A percentile compares a stretch with the other conserved stretches of the same genome.
Conservation (phyloP, 2,888 invertebrate species). For the Brenthis hecate region DNA sequence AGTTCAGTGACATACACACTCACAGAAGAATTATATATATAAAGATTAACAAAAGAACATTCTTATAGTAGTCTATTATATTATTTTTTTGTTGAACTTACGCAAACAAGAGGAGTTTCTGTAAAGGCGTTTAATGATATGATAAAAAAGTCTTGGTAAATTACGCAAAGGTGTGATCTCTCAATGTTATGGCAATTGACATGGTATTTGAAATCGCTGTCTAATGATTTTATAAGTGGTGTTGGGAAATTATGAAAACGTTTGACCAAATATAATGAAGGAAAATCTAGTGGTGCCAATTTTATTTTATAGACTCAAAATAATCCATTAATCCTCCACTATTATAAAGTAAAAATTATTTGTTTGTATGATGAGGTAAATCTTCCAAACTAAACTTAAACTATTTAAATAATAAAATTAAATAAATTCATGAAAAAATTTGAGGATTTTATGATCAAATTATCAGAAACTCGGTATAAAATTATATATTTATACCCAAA, state of each 20-base stretch:
- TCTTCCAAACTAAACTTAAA: too few species aligned
- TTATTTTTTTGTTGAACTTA: neutral
- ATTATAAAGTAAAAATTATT: too few species aligned
- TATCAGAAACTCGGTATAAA: neutral
- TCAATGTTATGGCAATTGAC: slow-evolving; percentile 10
- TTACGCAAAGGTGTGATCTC: slow-evolving; percentile 13
- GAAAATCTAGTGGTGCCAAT: neutral
- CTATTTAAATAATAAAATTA: too few species aligned
- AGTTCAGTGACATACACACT: too few species aligned
- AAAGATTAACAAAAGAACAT: too few species aligned
- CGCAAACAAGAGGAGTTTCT: slow-evolving; percentile 6
- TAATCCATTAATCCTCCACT: too few species aligned
- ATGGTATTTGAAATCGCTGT: slow-evolving; percentile 6
- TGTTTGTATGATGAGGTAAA: too few species aligned
- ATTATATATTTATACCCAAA: neutral
- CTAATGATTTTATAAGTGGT: slow-evolving; percentile 19
- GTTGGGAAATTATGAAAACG: slow-evolving; percentile 8
- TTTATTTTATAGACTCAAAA: too few species aligned
- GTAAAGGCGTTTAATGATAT: slow-evolving; percentile 2
- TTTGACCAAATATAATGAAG: neutral
- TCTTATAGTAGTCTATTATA: too few species aligned
- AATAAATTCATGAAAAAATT: too few species aligned
- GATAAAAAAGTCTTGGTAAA: neutral
- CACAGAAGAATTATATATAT: too few species aligned
- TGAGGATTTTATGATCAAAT: neutral